Evolutionary conservation across 2,888 invertebrate species (phyloP), one percentile per base, ranked within the genome.

Genomic region (Meloe dianella): DNA sequence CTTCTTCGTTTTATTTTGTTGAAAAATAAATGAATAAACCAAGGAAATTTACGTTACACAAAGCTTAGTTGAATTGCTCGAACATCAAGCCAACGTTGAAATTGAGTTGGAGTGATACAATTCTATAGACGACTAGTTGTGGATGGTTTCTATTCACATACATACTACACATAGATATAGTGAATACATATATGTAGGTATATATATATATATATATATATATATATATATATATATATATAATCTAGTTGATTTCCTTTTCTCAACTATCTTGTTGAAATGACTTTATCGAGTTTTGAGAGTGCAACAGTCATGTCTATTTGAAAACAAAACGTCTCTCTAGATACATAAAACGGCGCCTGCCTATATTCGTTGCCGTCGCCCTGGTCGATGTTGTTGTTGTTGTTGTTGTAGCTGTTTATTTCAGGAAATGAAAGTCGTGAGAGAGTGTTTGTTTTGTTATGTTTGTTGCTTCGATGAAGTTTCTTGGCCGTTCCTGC

Each of bases 361-460:
- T 69, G 74, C 67, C 73, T 71, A 73, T 74, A 41, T 41, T 41
- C 41, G 41, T 41, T 41, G 41, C 41, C 17, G n/a, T 41, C n/a
- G 41, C 17, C n/a, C 41, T 41, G n/a, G 41, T 41, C n/a, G 41
- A 41, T 77, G 41, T 41, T 74, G 73, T 77, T 73, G 74, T 74
- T 75, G 75, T 73, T 77, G 75, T 75, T 78, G 77, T 78, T 78
- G 72, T 75, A 73, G 77, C 78, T 79, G 80, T 79, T 78, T 78
- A 79, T 79, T 78, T 78, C 79, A 78, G 80, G 80, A 80, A 79
- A 80, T 78, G 80, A 80, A 78, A 79, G 77, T 78, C 76, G 75
- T 73, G 75, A 75, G 75, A 72, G 70, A 71, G 75, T 79, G 75
- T 79, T 79, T 78, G 79, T 79, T 78, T 78, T 79, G 78, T 76